Evolutionary conservation across 2,113 vertebrate genomes (phyloP).

Genomic region (Zosterops hypoxanthus): DNA sequence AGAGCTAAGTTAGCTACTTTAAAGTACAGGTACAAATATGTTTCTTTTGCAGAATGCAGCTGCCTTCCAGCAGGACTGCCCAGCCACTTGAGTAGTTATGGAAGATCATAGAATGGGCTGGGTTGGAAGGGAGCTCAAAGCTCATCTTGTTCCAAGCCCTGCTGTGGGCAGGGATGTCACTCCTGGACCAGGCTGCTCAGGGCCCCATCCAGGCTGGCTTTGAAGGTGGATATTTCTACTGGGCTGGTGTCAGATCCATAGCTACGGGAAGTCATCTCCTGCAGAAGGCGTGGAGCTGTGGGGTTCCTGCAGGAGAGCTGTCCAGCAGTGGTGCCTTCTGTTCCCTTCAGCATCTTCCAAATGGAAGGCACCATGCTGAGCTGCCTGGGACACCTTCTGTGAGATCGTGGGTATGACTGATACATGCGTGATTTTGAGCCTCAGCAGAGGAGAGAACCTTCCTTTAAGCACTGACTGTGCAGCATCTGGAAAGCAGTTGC

Average conservation of each 20-base stretch:
- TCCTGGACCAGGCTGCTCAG: not conserved
- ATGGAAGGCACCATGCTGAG: not conserved
- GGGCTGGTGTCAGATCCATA: not conserved
- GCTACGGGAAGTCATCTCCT: fast-evolving
- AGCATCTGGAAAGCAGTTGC: not conserved
- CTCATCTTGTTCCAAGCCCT: fast-evolving
- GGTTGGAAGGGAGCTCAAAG: not conserved
- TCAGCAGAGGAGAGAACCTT: not conserved
- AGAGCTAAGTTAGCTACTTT: not conserved
- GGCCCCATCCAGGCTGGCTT: not conserved
- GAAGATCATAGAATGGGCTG: not conserved
- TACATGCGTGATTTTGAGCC: not conserved
- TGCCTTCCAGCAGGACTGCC: not conserved
- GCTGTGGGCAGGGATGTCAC: not conserved
- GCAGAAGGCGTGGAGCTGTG: not conserved
- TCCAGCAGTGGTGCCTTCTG: not conserved
- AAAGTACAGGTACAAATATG: fast-evolving
- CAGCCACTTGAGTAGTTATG: not conserved
- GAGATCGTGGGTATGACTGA: fast-evolving
- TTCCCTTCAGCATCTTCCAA: not conserved
- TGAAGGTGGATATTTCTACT: not conserved
- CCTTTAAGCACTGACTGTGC: not conserved
- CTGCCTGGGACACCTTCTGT: not conserved
- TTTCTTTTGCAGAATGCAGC: not conserved
- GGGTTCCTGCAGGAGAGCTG: not conserved